These are phyloP conservation scores for Cacoxenus indagator DNA, from an alignment of 2,888 invertebrate genomes.

Conservation along the genomic window DNA sequence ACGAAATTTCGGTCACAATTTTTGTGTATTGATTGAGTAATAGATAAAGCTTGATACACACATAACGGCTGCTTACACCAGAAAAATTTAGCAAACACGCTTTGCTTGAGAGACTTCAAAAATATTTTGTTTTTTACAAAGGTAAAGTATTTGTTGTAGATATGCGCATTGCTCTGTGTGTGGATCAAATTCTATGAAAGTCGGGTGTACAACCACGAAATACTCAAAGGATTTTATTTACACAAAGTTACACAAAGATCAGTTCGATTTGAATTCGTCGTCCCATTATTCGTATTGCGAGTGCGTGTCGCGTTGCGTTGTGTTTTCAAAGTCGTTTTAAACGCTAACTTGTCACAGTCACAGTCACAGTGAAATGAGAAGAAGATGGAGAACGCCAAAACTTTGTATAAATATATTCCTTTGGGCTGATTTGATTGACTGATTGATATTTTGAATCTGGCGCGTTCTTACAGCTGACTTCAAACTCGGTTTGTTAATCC, in stretches of 20 bases:
- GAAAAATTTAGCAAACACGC: conserved; percentile 26
- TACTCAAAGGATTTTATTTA: conserved; percentile 67
- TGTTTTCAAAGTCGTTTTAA: no score
- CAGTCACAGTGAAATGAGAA: conserved; percentile 14
- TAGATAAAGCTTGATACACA: conserved; percentile 60
- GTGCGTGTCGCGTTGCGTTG: no score
- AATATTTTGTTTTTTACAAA: conserved; percentile 25
- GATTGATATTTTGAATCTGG: conserved; percentile 24
- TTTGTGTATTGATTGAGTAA: conserved; percentile 37
- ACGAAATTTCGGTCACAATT: conserved; percentile 65
- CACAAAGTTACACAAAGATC: conserved; percentile 62
- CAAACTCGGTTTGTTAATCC: conserved; percentile 26
- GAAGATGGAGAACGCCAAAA: conserved; percentile 37
- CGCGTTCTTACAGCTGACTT: conserved; percentile 38
- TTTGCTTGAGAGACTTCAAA: conserved; percentile 28
- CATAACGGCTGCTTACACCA: conserved; percentile 49
- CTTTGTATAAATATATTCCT: conserved; percentile 70
- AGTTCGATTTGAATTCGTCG: background rate
- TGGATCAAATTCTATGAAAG: conserved; percentile 57
- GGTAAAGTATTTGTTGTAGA: conserved; percentile 31
- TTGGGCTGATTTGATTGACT: conserved; percentile 42
- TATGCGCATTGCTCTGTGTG: conserved; percentile 46
- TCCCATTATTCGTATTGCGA: no score
- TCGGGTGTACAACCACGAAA: conserved; percentile 31
- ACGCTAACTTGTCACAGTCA: no score